These are phyloP conservation scores for Trididemnum clinides DNA, from an alignment of 23 tunicate species.

Conservation along the genomic window DNA sequence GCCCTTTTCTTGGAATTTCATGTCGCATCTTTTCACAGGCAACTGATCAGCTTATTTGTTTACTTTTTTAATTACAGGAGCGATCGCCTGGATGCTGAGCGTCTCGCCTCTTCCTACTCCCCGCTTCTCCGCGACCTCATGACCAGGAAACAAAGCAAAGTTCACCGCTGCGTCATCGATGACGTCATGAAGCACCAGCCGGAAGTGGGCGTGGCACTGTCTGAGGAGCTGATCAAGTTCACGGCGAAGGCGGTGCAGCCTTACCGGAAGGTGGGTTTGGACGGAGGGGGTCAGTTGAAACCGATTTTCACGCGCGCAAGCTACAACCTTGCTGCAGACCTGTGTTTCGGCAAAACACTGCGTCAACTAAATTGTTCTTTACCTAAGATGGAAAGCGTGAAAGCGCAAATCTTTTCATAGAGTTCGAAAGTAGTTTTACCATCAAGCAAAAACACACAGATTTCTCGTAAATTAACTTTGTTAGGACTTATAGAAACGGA, in stretches of 20 bases:
- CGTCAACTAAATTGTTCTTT: no score
- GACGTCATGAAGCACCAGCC: constrained; percentile 59
- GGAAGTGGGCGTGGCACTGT: constrained; percentile 29
- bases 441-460: no score
- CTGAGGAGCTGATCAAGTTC: constrained; percentile 32
- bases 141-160: constrained; percentile 62
- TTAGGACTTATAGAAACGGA: no score
- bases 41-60: not conserved
- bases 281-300: no score
- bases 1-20: not conserved
- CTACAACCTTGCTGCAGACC: no score
- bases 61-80: not conserved
- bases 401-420: no score
- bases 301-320: no score
- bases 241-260: constrained; percentile 51
- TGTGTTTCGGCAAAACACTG: no score
- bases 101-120: constrained; percentile 7
- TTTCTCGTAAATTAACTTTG: no score
- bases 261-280: constrained; percentile 62
- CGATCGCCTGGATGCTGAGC: not conserved
- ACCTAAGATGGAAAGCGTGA: no score
- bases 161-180: constrained; percentile 62
- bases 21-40: not conserved
- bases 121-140: constrained; percentile 59
- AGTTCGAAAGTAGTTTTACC: no score